These are phyloP conservation scores for Dichetophora obliterata DNA, from an alignment of 2,888 invertebrate genomes.

Conservation along the genomic window DNA sequence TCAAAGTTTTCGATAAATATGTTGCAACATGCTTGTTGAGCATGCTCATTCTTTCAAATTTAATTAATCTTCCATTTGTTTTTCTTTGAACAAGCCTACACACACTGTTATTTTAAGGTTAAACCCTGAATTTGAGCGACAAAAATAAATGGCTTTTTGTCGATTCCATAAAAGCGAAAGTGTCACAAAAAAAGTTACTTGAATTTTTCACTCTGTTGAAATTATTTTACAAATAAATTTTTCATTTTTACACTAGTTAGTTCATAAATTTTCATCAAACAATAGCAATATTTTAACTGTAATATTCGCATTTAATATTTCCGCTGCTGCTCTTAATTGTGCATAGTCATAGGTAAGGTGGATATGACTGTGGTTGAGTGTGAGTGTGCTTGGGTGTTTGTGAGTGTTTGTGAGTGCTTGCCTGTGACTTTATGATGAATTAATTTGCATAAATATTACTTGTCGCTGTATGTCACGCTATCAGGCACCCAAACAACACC, in stretches of 20 bases:
- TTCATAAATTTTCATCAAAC: not conserved
- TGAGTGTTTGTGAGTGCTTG: too few relatives aligned
- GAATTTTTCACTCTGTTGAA: not conserved
- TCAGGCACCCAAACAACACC: not conserved
- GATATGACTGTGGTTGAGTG: not conserved
- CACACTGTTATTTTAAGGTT: too few relatives aligned
- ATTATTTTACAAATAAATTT: not conserved
- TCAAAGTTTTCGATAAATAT: too few relatives aligned
- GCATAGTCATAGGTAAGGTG: too few relatives aligned
- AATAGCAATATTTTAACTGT: too few relatives aligned
- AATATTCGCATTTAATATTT: slow-evolving; percentile 9
- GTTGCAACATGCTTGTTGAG: too few relatives aligned
- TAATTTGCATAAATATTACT: slow-evolving; percentile 12
- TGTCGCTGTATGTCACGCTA: slow-evolving; percentile 1
- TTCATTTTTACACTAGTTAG: not conserved
- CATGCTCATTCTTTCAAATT: too few relatives aligned
- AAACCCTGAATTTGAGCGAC: too few relatives aligned
- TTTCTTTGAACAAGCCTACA: too few relatives aligned
- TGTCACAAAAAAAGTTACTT: not conserved
- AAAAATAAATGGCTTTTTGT: too few relatives aligned
- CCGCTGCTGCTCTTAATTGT: slow-evolving; percentile 1
- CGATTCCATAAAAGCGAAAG: too few relatives aligned
- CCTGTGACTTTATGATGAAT: not conserved
- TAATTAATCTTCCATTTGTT: too few relatives aligned
- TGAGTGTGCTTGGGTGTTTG: not conserved